These are phyloP conservation scores for Pantherophis vulpinus DNA, from an alignment of 2,797 vertebrate species.

Conservation along the genomic window DNA sequence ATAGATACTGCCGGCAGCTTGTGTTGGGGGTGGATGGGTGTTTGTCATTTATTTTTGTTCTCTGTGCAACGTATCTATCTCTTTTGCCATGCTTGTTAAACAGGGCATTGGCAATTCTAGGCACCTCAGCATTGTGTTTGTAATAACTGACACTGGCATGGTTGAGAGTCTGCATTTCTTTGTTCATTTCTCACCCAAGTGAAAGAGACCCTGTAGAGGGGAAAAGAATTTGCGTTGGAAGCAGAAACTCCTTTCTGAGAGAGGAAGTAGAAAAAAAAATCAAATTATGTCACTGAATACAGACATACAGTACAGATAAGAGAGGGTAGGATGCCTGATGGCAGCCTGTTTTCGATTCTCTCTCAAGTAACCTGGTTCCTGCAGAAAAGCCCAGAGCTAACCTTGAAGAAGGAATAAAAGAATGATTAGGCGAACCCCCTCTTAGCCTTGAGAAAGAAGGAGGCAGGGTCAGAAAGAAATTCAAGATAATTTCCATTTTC, in stretches of 20 bases:
- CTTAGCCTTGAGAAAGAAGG: background rate
- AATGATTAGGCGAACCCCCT: background rate
- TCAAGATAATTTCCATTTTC: background rate
- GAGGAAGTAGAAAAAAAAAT: background rate
- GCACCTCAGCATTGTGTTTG: background rate
- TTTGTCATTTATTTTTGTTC: background rate
- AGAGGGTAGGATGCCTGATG: background rate
- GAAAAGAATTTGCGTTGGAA: too few species aligned
- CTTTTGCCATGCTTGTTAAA: background rate
- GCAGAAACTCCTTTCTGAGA: background rate
- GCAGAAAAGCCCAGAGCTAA: background rate
- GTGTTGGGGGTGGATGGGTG: background rate
- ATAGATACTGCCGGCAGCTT: background rate
- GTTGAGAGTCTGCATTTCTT: background rate
- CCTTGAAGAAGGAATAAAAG: background rate
- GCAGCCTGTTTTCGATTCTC: background rate
- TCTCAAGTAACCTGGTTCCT: background rate
- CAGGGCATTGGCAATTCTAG: background rate
- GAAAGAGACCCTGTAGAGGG: background rate
- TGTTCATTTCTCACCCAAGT: background rate
- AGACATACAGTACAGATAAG: background rate
- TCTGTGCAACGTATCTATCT: background rate
- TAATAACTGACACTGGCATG: background rate
- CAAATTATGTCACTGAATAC: background rate
- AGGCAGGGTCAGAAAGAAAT: background rate